Conservation (phyloP, 2,797 vertebrate species). For the Argyrosomus regius region DNA sequence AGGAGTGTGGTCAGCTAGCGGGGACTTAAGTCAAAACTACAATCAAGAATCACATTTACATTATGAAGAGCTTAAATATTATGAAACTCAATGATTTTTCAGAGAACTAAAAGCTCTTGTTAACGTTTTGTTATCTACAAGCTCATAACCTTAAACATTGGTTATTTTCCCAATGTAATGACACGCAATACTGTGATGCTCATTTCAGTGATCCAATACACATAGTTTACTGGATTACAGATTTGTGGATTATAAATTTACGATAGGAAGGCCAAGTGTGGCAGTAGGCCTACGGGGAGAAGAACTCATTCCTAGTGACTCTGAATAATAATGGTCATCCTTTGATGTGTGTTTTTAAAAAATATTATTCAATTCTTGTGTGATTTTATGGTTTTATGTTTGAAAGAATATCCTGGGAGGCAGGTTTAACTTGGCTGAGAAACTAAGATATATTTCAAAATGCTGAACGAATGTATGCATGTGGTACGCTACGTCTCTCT, state of each 20-base stretch:
- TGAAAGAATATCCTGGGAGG: conserved; percentile 11
- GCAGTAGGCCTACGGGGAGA: background rate
- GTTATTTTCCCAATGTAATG: background rate
- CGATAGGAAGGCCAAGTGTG: background rate
- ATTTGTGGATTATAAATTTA: background rate
- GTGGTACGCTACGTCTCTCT: conserved; percentile 11
- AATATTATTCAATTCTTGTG: conserved; percentile 7
- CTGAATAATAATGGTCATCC: conserved; percentile 12
- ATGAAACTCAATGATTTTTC: background rate
- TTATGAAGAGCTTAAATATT: background rate
- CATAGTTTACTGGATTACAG: background rate
- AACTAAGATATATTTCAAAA: background rate
- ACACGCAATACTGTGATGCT: background rate
- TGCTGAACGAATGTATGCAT: conserved; percentile 9
- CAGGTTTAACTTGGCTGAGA: conserved; percentile 12
- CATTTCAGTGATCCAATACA: background rate
- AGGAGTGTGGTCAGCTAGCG: background rate
- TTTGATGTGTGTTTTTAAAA: conserved; percentile 27
- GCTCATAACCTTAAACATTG: background rate
- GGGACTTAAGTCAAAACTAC: conserved; percentile 1
- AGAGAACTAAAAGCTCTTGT: background rate
- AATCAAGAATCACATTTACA: background rate
- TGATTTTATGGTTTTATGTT: conserved; percentile 21
- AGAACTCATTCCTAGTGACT: background rate
- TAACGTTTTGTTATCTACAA: background rate